Evolutionary conservation across 2,113 vertebrate species (phyloP), one percentile per base, ranked within the genome.

Genomic region (Pyxicephalus adspersus): DNA sequence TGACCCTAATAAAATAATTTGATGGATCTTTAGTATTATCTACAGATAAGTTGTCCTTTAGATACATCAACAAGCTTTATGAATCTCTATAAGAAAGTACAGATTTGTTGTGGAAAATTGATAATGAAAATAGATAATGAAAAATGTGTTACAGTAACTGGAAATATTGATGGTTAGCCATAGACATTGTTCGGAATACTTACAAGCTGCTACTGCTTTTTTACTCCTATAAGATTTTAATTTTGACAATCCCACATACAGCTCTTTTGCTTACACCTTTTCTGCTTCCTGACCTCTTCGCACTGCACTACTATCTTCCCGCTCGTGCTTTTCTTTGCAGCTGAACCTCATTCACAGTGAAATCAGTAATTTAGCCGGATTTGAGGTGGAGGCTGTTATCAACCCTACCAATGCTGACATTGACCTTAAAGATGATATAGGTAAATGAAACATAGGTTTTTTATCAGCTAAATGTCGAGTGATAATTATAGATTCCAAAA

Each of bases 281-380:
- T 63, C 89, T 91, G 88, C 89, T 87, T 88, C 89, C 89, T 94
- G 87, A 91, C 81, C 88, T 92, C 88, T 92, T 91, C 91, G 89
- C 84, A 90, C 93, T 93, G 91, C 90, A 88, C 92, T 91, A 88
- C 90, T 91, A 91, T 91, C 91, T 92, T 90, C 93, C 89, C 90
- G 89, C 91, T 92, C 92, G 87, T 95, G 93, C 92, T 95, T 95
- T 92, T 93, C 92, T 92, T 93, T 91, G 91, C 96, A 99, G 97
- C 96, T 99, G 92, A 98, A 98, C 94, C 97, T 99, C 88, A 98
- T 98, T 95, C 97, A 99, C 96, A 99, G 97, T 93, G 97, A 99
- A 95, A 96, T 99, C 96, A 98, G 95, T 95, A 98, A 98, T 96
- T 96, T 98, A 96, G 97, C 97, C 93, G 96, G 96, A 94, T 98